Evolutionary conservation across 2,888 invertebrate species (phyloP).

Genomic region (Andrena chrysosceles): DNA sequence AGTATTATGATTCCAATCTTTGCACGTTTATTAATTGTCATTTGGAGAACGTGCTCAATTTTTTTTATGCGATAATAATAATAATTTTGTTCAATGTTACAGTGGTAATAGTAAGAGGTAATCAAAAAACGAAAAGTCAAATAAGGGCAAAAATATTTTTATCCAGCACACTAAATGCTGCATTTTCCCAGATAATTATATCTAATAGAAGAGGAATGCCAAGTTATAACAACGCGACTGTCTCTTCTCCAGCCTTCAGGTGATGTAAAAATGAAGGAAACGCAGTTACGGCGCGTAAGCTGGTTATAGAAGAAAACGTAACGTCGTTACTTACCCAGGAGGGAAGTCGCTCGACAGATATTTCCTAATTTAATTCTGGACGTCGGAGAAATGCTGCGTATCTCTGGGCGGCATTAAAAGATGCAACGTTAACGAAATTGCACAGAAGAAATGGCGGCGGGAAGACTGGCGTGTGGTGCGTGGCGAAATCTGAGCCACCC

Average conservation of each 20-base stretch:
- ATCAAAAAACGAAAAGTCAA: neutral
- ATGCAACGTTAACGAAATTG: slow-evolving; percentile 31
- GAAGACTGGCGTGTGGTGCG: slow-evolving; percentile 4
- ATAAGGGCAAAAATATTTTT: neutral
- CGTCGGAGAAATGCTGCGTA: neutral
- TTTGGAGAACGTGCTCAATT: no score
- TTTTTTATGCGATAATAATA: no score
- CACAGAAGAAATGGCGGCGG: slow-evolving; percentile 16
- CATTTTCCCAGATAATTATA: neutral
- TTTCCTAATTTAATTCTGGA: slow-evolving; percentile 44
- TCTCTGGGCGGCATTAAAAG: slow-evolving; percentile 15
- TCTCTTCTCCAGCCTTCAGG: neutral
- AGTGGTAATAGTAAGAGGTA: neutral
- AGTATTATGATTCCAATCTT: no score
- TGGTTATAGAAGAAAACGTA: slow-evolving; percentile 25
- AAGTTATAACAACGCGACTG: neutral
- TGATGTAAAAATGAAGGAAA: slow-evolving; percentile 32
- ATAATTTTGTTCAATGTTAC: no score
- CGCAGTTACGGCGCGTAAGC: slow-evolving; percentile 24
- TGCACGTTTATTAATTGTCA: no score
- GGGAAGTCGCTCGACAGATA: slow-evolving; percentile 34
- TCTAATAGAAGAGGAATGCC: slow-evolving; percentile 6
- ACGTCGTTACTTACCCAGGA: slow-evolving; percentile 24
- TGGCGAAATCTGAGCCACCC: slow-evolving; percentile 13
- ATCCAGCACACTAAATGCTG: neutral